Evolutionary conservation across 2,797 vertebrate species (phyloP), one percentile per base, ranked within the genome.

Genomic region (Arnoldichthys spilopterus): DNA sequence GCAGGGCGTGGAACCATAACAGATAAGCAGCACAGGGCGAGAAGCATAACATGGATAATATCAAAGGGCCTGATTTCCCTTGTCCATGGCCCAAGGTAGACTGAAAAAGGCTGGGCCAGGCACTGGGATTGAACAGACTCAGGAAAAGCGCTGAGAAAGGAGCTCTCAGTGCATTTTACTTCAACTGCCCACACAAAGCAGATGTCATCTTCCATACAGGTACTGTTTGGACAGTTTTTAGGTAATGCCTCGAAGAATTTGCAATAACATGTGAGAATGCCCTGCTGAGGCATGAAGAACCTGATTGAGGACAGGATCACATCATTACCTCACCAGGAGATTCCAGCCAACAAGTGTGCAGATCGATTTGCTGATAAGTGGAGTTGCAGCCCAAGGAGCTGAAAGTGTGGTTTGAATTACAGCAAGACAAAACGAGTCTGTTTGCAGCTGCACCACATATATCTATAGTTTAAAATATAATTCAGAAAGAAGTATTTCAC

Each of bases 1-100:
- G 76, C 77, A 83, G 91, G 90, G 88, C 22, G 86, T 83, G 79
- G 79, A 89, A 86, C 83, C 85, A 83, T 85, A 82, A 82, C 81
- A 89, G 90, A 89, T 90, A 90, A 91, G 87, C 87, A 90, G 86
- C 83, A 63, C 61, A 20, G 73, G 75, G 49, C 54, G 74, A 89
- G 83, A 83, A 86, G 80, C 81, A 77, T 59, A 84, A 82, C 82
- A 80, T 6, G 70, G 86, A 86, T 87, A 76, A 51, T 74, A 89
- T 90, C 88, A 74, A 84, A 91, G 84, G 75, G 30, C 66, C 77
- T 62, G 67, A 34, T 62, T 80, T 83, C 56, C 68, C 74, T 34
- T 54, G 22, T 64, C 20, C 24, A 73, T 70, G 53, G 43, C n/a
- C 28, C 7, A 54, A 64, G 64, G 73, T 76, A 61, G 67, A 68